Evolutionary conservation across 2,113 vertebrate species (phyloP).

Genomic region (Tamias sibiricus): DNA sequence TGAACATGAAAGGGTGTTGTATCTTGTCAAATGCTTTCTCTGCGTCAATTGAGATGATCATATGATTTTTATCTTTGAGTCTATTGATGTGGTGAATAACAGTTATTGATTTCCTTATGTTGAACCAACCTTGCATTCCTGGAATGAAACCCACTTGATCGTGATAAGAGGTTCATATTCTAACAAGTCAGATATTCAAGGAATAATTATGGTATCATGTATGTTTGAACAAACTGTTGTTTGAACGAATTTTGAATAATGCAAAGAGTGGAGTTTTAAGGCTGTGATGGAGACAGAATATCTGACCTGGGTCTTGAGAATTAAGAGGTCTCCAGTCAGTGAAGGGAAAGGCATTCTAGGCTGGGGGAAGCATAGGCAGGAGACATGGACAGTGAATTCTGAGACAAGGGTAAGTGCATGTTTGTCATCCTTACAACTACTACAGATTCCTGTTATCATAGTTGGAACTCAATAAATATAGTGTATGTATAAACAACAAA

Average conservation of each 20-base stretch:
- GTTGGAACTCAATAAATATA: not conserved
- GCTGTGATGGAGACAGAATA: not conserved
- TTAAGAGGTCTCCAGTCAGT: not conserved
- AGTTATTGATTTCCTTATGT: too few species aligned
- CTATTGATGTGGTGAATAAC: too few species aligned
- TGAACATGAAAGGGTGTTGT: too few species aligned
- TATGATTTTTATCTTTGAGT: too few species aligned
- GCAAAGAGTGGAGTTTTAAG: not conserved
- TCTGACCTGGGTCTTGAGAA: not conserved
- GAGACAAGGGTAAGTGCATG: not conserved
- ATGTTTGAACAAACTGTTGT: not conserved
- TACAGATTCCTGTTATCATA: not conserved
- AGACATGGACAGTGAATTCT: not conserved
- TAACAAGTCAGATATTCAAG: not conserved
- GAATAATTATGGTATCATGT: not conserved
- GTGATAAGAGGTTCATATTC: not conserved
- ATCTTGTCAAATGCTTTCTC: too few species aligned
- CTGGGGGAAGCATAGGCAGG: not conserved
- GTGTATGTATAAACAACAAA: not conserved
- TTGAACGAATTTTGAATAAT: not conserved
- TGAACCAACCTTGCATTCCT: too few species aligned
- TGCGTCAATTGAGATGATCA: too few species aligned
- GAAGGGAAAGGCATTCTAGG: not conserved
- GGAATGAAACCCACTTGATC: too few species aligned
- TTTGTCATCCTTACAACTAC: not conserved